These are phyloP conservation scores for Neoniphon sammara DNA, from an alignment of 2,797 vertebrate species.

Conservation along the genomic window DNA sequence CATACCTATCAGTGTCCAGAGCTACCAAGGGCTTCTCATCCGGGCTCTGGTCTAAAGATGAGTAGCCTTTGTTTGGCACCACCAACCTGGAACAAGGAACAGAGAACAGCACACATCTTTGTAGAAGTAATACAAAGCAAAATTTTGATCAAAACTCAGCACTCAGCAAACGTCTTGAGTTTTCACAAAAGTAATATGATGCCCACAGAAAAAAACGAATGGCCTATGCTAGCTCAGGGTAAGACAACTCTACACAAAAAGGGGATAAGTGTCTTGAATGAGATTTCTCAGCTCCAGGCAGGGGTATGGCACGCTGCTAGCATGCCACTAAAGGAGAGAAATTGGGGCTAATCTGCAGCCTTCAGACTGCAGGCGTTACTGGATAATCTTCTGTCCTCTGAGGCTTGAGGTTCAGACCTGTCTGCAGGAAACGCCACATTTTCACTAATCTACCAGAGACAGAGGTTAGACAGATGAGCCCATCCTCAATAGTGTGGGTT, in stretches of 20 bases:
- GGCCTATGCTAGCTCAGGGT: background rate
- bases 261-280: constrained; percentile 1
- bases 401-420: constrained; percentile 53
- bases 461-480: constrained; percentile 72
- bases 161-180: background rate
- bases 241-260: background rate
- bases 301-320: constrained; percentile 20
- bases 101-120: constrained; percentile 14
- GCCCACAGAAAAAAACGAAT: no score
- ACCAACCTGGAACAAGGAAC: constrained; percentile 86
- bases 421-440: constrained; percentile 54
- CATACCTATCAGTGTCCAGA: constrained; percentile 97
- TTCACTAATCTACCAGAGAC: constrained; percentile 71
- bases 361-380: constrained; percentile 31
- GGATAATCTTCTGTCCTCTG: constrained; percentile 61
- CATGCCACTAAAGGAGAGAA: constrained; percentile 26
- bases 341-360: constrained; percentile 62
- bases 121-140: background rate
- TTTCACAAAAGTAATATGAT: background rate
- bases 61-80: constrained; percentile 98
- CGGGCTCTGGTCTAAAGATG: constrained; percentile 97
- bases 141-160: constrained; percentile 3
- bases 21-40: constrained; percentile 98
- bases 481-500: constrained; percentile 58
- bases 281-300: background rate